Percentiles rank a stretch among this genome's conserved stretches.
phyloP scores from a whole-genome alignment of 23 tunicate species.

The Trididemnum nubilum region DNA sequence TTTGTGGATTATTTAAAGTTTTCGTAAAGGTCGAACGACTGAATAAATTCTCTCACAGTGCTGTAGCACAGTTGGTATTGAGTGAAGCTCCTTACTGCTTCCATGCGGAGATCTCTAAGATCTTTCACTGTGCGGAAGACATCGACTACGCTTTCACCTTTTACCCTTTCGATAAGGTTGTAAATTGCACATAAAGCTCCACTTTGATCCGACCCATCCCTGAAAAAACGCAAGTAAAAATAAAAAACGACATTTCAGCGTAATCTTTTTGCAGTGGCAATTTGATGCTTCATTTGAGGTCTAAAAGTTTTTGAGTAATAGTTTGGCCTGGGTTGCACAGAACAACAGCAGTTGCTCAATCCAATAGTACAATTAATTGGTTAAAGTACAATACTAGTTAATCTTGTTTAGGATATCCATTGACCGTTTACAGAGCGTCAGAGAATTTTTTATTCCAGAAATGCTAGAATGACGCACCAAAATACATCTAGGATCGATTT shows the following conservation, averaged over 20 bases:
- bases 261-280: background rate
- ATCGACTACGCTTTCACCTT: conserved; percentile 58
- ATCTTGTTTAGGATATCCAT: too few relatives aligned
- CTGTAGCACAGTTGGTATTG: conserved; percentile 64
- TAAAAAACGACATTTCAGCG: background rate
- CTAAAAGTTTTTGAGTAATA: too few relatives aligned
- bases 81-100: conserved; percentile 28
- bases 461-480: too few relatives aligned
- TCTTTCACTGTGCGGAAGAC: conserved; percentile 64
- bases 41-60: conserved; percentile 47
- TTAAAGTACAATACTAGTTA: too few relatives aligned
- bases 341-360: too few relatives aligned
- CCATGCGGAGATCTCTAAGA: conserved; percentile 47
- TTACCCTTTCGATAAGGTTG: conserved; percentile 54
- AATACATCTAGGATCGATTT: too few relatives aligned
- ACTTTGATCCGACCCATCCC: conserved; percentile 45
- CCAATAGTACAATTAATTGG: too few relatives aligned
- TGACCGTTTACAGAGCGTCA: too few relatives aligned
- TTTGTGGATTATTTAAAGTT: conserved; percentile 38
- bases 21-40: conserved; percentile 58
- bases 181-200: conserved; percentile 53
- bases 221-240: too few relatives aligned
- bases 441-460: too few relatives aligned
- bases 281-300: too few relatives aligned
- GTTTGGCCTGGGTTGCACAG: too few relatives aligned